Evolutionary conservation across 1,140 invertebrate genomes (phyloP).

Genomic region (Euura lappo): DNA sequence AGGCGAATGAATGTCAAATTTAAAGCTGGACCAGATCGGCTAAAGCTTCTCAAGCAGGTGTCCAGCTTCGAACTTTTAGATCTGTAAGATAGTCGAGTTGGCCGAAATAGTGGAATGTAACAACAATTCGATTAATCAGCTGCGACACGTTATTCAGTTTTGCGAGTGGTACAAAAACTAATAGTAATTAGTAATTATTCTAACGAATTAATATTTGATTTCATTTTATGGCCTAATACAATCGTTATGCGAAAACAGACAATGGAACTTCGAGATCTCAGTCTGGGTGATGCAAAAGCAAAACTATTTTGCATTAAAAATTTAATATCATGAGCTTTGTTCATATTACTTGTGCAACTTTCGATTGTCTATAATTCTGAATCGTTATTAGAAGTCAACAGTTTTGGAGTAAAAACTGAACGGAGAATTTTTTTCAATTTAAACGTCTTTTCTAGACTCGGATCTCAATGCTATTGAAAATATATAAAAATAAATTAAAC

Average conservation of each 20-base stretch:
- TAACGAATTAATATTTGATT: neutral
- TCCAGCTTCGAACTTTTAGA: neutral
- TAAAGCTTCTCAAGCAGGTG: neutral
- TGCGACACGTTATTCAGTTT: neutral
- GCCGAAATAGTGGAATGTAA: neutral
- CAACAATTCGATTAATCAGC: neutral
- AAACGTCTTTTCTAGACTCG: too few species aligned
- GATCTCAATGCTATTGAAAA: too few species aligned
- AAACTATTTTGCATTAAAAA: neutral
- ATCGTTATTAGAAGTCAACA: too few species aligned
- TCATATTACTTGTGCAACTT: too few species aligned
- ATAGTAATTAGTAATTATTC: neutral
- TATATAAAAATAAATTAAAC: too few species aligned
- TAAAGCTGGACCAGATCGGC: neutral
- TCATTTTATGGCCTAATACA: neutral
- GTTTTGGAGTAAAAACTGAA: too few species aligned
- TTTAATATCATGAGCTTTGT: neutral
- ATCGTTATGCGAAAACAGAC: neutral
- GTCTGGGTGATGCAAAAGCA: neutral
- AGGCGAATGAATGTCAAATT: neutral
- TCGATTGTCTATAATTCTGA: too few species aligned
- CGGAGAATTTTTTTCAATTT: too few species aligned
- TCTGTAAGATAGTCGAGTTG: neutral
- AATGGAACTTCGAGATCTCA: neutral
- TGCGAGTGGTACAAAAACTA: constrained; percentile 1